phyloP scores from a whole-genome alignment of 2,888 invertebrate species.

The Mimachlamys varia region DNA sequence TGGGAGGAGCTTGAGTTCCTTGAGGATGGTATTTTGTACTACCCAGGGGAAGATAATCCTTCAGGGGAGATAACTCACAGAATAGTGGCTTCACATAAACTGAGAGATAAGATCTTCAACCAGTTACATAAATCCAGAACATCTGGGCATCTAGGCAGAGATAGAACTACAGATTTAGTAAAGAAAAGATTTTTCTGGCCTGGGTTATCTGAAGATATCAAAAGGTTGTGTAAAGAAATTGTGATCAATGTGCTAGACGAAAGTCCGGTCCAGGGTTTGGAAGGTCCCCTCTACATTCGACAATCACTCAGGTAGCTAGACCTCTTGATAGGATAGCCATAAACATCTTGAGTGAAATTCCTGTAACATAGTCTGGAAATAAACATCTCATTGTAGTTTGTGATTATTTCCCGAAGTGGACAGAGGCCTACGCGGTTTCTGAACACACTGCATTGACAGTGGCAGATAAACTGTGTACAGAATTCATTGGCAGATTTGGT shows the following conservation, averaged over 20 bases:
- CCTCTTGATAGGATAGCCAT: slow-evolving; percentile 52
- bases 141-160: slow-evolving; percentile 56
- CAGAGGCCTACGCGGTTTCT: neutral
- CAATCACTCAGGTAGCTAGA: neutral
- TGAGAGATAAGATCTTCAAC: slow-evolving; percentile 50
- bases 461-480: neutral
- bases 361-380: too few species aligned
- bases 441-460: neutral
- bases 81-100: slow-evolving; percentile 46
- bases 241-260: slow-evolving; percentile 54
- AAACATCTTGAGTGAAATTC: slow-evolving; percentile 47
- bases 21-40: neutral
- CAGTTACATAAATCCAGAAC: slow-evolving; percentile 49
- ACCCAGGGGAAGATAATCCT: neutral
- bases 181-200: slow-evolving; percentile 57
- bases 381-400: too few species aligned
- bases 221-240: slow-evolving; percentile 52
- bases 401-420: neutral
- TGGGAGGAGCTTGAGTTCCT: neutral
- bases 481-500: neutral
- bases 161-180: slow-evolving; percentile 51
- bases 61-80: neutral
- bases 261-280: slow-evolving; percentile 58
- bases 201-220: slow-evolving; percentile 45
- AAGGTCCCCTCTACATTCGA: slow-evolving; percentile 51